Evolutionary conservation across 2,888 invertebrate genomes (phyloP).

Genomic region (Danaus chrysippus): DNA sequence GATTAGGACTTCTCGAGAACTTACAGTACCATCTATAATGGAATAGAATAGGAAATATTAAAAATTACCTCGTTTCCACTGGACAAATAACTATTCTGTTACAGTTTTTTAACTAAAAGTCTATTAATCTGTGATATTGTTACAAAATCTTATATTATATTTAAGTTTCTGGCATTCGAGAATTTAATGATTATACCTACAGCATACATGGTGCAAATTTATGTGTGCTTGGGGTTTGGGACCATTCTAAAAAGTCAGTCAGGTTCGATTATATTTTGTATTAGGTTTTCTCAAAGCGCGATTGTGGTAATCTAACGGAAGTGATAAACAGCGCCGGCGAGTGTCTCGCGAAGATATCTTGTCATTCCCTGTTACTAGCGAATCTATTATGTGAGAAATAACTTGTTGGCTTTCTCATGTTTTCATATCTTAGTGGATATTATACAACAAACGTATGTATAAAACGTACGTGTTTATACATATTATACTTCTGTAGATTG

Average conservation of each 20-base stretch:
- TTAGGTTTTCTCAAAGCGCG: constrained; percentile 41
- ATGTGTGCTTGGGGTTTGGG: constrained; percentile 25
- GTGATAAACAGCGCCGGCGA: constrained; percentile 44
- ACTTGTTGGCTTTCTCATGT: constrained; percentile 1
- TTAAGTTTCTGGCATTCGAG: too few relatives aligned
- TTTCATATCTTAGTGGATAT: too few relatives aligned
- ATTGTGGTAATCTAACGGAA: constrained; percentile 52
- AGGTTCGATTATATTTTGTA: constrained; percentile 38
- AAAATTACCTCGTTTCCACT: too few relatives aligned
- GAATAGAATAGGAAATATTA: too few relatives aligned
- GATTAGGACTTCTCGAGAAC: constrained; percentile 28
- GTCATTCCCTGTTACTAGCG: constrained; percentile 12
- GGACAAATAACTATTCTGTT: too few relatives aligned
- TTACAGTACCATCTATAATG: neutral
- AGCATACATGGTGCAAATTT: constrained; percentile 8
- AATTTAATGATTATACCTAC: too few relatives aligned
- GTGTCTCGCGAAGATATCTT: constrained; percentile 17
- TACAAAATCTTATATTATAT: too few relatives aligned
- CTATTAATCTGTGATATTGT: too few relatives aligned
- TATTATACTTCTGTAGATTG: too few relatives aligned
- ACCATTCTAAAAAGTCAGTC: constrained; percentile 24
- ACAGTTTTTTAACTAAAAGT: too few relatives aligned
- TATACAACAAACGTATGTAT: too few relatives aligned
- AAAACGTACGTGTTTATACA: too few relatives aligned
- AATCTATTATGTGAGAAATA: constrained; percentile 7